Percentiles rank a stretch among this genome's conserved stretches.
These are phyloP conservation scores for Atrina japonica DNA, from an alignment of 2,888 invertebrate species.

Conservation along the genomic window DNA sequence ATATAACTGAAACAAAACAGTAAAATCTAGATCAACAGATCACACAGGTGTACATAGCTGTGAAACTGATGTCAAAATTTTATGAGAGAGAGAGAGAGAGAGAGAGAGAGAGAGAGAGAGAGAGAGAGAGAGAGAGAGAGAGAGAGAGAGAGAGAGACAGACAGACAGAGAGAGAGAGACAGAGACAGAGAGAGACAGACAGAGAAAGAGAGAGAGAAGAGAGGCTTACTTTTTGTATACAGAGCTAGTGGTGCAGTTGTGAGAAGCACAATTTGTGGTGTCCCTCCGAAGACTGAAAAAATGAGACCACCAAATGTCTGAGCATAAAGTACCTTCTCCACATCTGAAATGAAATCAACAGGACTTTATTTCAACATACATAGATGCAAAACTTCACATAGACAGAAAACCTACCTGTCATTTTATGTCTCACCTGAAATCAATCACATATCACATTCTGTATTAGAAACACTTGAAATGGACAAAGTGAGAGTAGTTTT, in stretches of 20 bases:
- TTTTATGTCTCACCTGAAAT: too few species aligned
- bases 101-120: not conserved
- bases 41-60: constrained; percentile 84
- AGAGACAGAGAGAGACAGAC: too few species aligned
- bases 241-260: constrained; percentile 85
- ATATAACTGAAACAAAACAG: constrained; percentile 81
- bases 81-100: constrained; percentile 43
- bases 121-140: constrained; percentile 26
- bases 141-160: constrained; percentile 13
- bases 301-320: constrained; percentile 84
- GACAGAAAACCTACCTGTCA: too few species aligned
- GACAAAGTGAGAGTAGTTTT: too few species aligned
- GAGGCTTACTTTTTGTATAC: constrained; percentile 83
- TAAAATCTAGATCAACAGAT: not conserved
- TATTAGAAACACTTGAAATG: too few species aligned
- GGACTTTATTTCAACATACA: not conserved
- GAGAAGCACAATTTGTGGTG: constrained; percentile 84
- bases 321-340: constrained; percentile 75
- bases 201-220: too few species aligned
- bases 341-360: constrained; percentile 54
- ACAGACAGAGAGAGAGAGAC: too few species aligned
- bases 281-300: constrained; percentile 84
- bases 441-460: too few species aligned
- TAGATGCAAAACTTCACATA: too few species aligned
- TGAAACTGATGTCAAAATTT: constrained; percentile 83